Base-by-base conservation (phyloP, 2,888 invertebrate genomes). In the Sphinx pinastri region DNA sequence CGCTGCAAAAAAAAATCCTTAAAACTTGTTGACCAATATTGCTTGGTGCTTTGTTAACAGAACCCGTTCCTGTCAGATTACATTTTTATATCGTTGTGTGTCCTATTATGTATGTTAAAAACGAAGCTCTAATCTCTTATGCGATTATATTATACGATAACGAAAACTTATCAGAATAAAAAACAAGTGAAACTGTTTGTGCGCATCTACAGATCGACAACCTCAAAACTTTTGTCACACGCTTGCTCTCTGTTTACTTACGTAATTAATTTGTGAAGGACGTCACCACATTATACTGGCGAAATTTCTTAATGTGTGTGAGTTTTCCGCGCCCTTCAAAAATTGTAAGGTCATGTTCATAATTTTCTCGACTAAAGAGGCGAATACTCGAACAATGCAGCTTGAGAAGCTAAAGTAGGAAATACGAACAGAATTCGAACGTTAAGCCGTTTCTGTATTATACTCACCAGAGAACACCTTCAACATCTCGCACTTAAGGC, bases 221-320 rank as follows among this genome's bases (percentile, higher is more conserved):
- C 68, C 38, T 19, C 14, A 68, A 67, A 68, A 68, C 47, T 68
- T 68, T 60, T 54, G 66, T 25, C 71, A 70, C 58, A 68, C 57
- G 25, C 57, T 68, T 68, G 58, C 52, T 69, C 47, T 47, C 19
- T 73, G 74, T 76, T 73, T 72, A 71, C 73, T 70, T 70, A 68
- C 70, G 55, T 71, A 75, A 76, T 76, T 76, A 75, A 75, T 73
- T 72, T 72, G 67, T 68, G 67, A 67, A 70, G 69, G 69, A 57
- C 70, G 68, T 55, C 60, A 38, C n/a, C n/a, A 49, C 13, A 57
- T 59, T 68, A 60, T 60, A 60, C n/a, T 51, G 49, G 49, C 63
- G 67, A 51, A 70, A 67, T 70, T 70, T 67, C 70, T 67, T 70
- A 70, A 70, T 70, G 67, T 38, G 38, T 52, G 52, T 52, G 51